Conservation (phyloP, 2,888 invertebrate genomes). For the Ramazzottius varieornatus region DNA sequence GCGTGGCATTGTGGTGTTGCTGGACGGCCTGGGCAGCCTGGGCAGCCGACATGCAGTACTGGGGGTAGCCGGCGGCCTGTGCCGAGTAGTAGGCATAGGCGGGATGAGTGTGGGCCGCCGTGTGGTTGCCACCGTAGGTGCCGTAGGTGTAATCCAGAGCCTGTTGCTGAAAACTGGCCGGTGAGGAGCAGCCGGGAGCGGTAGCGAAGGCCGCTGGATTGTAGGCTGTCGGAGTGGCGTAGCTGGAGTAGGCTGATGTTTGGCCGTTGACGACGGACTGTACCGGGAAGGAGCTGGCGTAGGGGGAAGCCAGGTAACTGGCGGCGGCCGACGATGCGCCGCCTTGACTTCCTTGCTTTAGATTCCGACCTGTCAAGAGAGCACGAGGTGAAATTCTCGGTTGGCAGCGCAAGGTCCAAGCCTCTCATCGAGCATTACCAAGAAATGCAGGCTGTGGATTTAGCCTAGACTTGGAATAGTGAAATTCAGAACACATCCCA, state of each 20-base stretch:
- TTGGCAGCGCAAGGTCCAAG: too few species aligned
- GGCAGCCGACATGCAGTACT: constrained; percentile 12
- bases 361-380: neutral
- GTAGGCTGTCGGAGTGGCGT: too few species aligned
- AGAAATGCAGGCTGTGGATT: too few species aligned
- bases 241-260: neutral
- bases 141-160: neutral
- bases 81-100: constrained; percentile 12
- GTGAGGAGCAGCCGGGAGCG: neutral
- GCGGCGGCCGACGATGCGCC: neutral
- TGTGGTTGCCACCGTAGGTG: neutral
- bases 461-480: too few species aligned
- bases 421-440: too few species aligned
- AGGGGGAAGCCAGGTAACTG: neutral
- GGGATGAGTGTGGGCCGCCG: neutral
- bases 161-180: neutral
- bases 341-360: neutral
- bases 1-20: neutral
- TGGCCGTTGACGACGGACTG: neutral
- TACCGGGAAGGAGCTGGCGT: neutral
- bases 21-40: constrained; percentile 3
- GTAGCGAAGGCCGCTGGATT: neutral
- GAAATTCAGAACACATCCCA: too few species aligned
- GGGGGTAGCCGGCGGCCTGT: constrained; percentile 11
- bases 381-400: too few species aligned